Evolutionary conservation across 2,113 vertebrate species (phyloP).

Genomic region (Paracanthobrama guichenoti): DNA sequence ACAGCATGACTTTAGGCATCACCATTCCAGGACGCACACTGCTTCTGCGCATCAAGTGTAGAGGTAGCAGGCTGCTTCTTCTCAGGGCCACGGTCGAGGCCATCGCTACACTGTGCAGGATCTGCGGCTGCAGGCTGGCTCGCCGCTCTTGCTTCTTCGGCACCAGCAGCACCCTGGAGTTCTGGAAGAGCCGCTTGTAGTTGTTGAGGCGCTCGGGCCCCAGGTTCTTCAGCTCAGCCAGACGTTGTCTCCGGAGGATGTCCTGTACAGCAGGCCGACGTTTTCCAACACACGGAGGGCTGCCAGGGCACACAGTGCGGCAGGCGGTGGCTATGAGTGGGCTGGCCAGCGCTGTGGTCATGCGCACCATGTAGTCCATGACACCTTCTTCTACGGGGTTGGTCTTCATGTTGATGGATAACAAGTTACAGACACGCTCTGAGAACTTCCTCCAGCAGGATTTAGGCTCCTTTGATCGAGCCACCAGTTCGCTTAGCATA

Average conservation of each 20-base stretch:
- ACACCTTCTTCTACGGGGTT: slow-evolving; percentile 83
- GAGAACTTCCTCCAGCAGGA: slow-evolving; percentile 77
- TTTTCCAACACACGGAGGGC: slow-evolving; percentile 86
- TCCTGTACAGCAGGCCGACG: slow-evolving; percentile 85
- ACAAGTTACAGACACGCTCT: slow-evolving; percentile 69
- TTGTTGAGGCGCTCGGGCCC: slow-evolving; percentile 70
- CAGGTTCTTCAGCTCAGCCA: slow-evolving; percentile 64
- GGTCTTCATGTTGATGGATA: slow-evolving; percentile 69
- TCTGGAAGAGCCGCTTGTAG: slow-evolving; percentile 78
- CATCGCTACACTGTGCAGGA: slow-evolving; percentile 49
- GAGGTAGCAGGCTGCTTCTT: slow-evolving; percentile 82
- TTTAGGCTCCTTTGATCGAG: slow-evolving; percentile 74
- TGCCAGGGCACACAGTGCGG: slow-evolving; percentile 83
- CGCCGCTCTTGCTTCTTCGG: slow-evolving; percentile 72
- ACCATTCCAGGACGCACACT: slow-evolving; percentile 86
- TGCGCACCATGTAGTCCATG: slow-evolving; percentile 88
- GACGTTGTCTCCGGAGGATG: slow-evolving; percentile 77
- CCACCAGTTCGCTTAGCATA: slow-evolving; percentile 75
- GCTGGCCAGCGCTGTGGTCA: slow-evolving; percentile 85
- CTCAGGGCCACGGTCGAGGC: slow-evolving; percentile 71
- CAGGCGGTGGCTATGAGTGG: slow-evolving; percentile 84
- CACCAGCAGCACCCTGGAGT: slow-evolving; percentile 71
- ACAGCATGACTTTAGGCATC: slow-evolving; percentile 86
- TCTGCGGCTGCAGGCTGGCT: slow-evolving; percentile 77
- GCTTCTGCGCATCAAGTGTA: slow-evolving; percentile 80